Conservation (phyloP, 2,113 vertebrate genomes). For the Paramormyrops kingsleyae region DNA sequence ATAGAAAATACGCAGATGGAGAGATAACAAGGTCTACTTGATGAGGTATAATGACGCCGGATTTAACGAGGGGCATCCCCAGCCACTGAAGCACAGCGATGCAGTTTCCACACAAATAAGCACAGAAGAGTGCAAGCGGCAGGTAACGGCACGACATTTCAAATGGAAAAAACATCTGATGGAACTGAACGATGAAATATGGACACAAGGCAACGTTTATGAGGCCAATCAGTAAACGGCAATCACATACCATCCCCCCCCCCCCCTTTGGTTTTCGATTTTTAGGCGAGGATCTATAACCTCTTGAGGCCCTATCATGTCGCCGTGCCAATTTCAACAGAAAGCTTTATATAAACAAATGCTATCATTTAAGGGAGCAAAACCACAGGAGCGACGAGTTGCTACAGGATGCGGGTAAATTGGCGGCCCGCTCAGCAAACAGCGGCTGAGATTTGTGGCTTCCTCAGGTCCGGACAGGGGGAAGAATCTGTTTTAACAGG, state of each 20-base stretch:
- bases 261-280: neutral
- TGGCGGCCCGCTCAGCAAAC: conserved; percentile 39
- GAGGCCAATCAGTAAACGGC: neutral
- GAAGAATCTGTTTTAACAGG: conserved; percentile 17
- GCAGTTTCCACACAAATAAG: neutral
- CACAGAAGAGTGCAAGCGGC: neutral
- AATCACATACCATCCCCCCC: neutral
- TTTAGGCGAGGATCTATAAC: neutral
- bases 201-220: neutral
- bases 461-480: conserved; percentile 15
- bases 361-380: conserved; percentile 38
- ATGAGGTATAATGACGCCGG: neutral
- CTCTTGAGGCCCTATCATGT: neutral
- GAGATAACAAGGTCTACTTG: neutral
- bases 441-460: conserved; percentile 41
- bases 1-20: neutral
- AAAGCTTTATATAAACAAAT: conserved; percentile 36
- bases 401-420: conserved; percentile 44
- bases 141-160: neutral
- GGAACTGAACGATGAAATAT: neutral
- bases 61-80: neutral
- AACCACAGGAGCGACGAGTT: conserved; percentile 57
- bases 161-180: neutral
- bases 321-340: neutral
- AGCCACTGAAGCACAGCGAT: neutral